A percentile compares a stretch with the other conserved stretches of the same genome.
Evolutionary conservation across 2,888 invertebrate species (phyloP).

Genomic region (Scelioninae gen. 1): DNA sequence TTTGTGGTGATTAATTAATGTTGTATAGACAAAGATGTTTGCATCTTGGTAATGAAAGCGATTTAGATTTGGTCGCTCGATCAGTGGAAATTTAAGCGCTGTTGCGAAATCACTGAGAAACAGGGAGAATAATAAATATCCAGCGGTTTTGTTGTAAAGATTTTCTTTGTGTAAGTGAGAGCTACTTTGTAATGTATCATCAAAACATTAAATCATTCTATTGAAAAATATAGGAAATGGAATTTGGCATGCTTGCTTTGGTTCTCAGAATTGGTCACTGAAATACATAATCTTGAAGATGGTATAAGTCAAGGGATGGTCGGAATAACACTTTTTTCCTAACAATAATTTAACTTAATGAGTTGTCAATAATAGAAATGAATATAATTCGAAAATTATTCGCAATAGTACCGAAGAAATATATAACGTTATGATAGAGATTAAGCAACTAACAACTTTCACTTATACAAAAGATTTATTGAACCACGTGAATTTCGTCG

Average conservation of each 20-base stretch:
- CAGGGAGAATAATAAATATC: constrained; percentile 12
- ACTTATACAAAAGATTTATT: constrained; percentile 61
- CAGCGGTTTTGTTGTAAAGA: constrained; percentile 44
- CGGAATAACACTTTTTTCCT: constrained; percentile 23
- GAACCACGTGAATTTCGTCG: constrained; percentile 53
- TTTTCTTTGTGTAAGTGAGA: constrained; percentile 57
- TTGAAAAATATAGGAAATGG: constrained; percentile 61
- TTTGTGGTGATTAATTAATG: neutral
- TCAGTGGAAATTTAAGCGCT: constrained; percentile 32
- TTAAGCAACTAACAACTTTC: constrained; percentile 64
- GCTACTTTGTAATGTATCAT: constrained; percentile 42
- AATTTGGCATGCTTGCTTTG: constrained; percentile 50
- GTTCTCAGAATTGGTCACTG: constrained; percentile 51
- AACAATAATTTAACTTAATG: constrained; percentile 5
- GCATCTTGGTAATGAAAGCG: constrained; percentile 25
- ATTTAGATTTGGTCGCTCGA: constrained; percentile 15
- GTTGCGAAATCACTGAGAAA: constrained; percentile 30
- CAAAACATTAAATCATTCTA: constrained; percentile 59
- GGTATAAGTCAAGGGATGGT: constrained; percentile 15
- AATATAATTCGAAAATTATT: constrained; percentile 36
- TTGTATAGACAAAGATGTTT: neutral
- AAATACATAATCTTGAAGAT: constrained; percentile 38
- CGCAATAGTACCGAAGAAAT: constrained; percentile 45
- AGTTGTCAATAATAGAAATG: constrained; percentile 9
- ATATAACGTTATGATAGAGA: constrained; percentile 44